Base-by-base conservation (phyloP, 30 jellyfish, hydroid and myxozoan species). In the Turritopsis dohrnii region DNA sequence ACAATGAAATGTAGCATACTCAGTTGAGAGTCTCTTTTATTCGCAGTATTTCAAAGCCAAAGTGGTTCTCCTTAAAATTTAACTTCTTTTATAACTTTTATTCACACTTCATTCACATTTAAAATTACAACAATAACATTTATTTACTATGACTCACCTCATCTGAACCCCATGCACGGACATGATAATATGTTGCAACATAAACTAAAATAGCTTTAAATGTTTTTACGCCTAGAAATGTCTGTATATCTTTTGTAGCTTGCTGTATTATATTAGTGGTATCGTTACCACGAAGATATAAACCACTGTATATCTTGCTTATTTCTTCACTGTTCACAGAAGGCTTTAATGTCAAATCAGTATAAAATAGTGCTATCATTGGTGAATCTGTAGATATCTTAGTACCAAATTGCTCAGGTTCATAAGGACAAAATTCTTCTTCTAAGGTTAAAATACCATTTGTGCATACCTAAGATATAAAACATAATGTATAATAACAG, bases 381-480 rank as follows among this genome's bases (percentile, higher is more conserved):
- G 89, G 89, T 18, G 21, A 28, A 16, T 54, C 21, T 82, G 89
- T 25, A 23, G 69, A 24, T 18, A 82, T 23, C 30, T 71, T 73
- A 1, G 75, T 85, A 66, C 89, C 89, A 71, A 26, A 82, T 65
- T 29, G 26, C 4, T 29, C 28, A 26, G 86, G 83, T 60, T 82
- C 83, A 66, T 65, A 82, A n/a, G 89, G 89, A 71, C 89, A 82
- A 18, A 26, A 30, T 17, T 69, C 83, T 29, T 71, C 52, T n/a
- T 72, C 65, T 9, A 82, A 82, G 22, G 74, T 65, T 21, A 82
- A 17, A 26, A 82, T 13, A 0, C 89, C 89, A 82, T 82, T 82
- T 65, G 89, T 82, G 65, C 89, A 82, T 24, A 82, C 89, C 89
- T 82, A 27, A 25, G 66, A 60, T 9, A 79, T 22, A 76, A 76